Evolutionary conservation across 2,797 vertebrate genomes (phyloP), one percentile per base, ranked within the genome.

Genomic region (Crocidura indochinensis): DNA sequence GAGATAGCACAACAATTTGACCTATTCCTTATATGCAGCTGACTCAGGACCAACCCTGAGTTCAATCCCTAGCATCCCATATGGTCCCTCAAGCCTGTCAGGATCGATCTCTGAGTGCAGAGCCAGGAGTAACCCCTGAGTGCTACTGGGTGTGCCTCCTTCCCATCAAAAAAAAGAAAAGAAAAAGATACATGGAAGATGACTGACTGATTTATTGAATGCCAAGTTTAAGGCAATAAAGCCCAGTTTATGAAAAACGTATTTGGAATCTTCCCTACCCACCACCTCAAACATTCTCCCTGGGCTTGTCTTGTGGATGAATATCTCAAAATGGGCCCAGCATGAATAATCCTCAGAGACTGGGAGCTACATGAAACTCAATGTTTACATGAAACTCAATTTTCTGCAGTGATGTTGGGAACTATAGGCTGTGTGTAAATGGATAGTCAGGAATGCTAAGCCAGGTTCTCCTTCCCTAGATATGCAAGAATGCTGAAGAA

Each of bases 401-500:
- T 38, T 38, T 38, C 38, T 38, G 51, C 10, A 15, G 51, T 51
- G 51, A 51, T 51, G 51, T 51, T 51, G 51, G 24, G 11, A 0
- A 3, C 38, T 38, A 38, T 38, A 38, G 38, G 38, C 38, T 2
- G 1, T 20, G 38, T 67, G 46, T 7, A 5, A n/a, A 62, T 6
- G 14, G 10, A 29, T 0, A 4, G 5, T 1, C 7, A 72, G 27
- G 3, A 7, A 0, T 38, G 76, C 71, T 60, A 8, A 10, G 12
- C 46, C 60, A 27, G 27, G 65, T 4, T 29, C 53, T 20, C 4
- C 31, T n/a, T 44, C 38, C 31, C 1, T 8, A 19, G 49, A n/a
- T 3, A 10, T 79, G 12, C 49, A 29, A 77, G 44, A 47, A 69
- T 7, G 14, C 31, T 26, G 10, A 5, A 22, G n/a, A 60, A 31